Conservation (phyloP, 2,888 invertebrate genomes). For the Anaspis maculata region DNA sequence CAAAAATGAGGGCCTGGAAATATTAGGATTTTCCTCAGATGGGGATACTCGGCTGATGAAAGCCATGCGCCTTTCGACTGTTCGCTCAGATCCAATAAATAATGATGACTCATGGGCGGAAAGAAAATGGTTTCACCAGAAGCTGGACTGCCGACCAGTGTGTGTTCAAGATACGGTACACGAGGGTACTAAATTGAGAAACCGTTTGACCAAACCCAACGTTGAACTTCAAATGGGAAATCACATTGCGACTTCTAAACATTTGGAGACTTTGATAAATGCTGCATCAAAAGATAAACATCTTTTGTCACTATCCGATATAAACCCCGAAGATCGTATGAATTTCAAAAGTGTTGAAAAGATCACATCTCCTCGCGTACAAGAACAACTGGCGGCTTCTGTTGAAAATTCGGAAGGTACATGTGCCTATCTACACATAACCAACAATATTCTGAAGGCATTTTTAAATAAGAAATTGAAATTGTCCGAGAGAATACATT, state of each 20-base stretch:
- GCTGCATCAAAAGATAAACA: neutral
- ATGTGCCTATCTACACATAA: neutral
- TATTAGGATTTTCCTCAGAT: neutral
- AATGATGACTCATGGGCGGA: neutral
- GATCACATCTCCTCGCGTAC: neutral
- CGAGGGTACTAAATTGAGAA: neutral
- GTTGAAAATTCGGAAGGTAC: neutral
- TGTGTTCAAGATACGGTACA: neutral
- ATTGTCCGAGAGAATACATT: neutral
- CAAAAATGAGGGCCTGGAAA: neutral
- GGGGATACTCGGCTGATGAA: constrained; percentile 1
- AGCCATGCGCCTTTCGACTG: neutral
- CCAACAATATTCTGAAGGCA: neutral
- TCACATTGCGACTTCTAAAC: neutral
- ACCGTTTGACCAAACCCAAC: neutral
- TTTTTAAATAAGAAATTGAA: neutral
- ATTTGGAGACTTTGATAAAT: neutral
- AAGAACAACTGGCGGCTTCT: neutral
- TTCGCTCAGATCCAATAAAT: neutral
- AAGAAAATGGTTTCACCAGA: neutral
- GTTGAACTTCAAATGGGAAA: neutral
- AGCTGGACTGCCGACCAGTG: neutral
- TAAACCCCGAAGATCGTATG: neutral
- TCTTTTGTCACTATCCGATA: neutral
- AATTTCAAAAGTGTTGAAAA: neutral